Evolutionary conservation across 1,140 invertebrate genomes (phyloP).

Genomic region (Lutraria rhynchaena): DNA sequence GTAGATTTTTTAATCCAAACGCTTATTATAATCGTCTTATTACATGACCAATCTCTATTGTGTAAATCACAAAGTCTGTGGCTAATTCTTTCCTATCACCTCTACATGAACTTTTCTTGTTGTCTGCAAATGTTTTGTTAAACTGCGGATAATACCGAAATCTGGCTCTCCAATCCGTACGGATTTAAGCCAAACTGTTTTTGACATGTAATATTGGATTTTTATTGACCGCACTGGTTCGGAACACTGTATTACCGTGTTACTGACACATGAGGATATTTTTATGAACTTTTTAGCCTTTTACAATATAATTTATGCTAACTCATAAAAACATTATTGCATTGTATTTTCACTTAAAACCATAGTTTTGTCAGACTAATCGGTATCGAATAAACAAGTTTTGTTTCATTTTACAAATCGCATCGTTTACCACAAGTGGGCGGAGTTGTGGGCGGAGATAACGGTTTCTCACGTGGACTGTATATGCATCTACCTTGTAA

Average conservation of each 20-base stretch:
- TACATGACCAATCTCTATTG: not conserved
- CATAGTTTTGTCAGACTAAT: too few species aligned
- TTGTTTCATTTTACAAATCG: too few species aligned
- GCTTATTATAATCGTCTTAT: slow-evolving; percentile 1
- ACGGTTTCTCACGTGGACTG: slow-evolving; percentile 15
- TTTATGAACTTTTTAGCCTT: too few species aligned
- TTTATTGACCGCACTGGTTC: too few species aligned
- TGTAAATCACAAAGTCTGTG: slow-evolving; percentile 6
- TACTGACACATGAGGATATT: too few species aligned
- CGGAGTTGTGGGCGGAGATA: slow-evolving; percentile 19
- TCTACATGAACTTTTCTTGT: slow-evolving; percentile 4
- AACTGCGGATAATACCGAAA: not conserved
- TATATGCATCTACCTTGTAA: not conserved
- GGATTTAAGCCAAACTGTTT: not conserved
- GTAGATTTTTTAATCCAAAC: too few species aligned
- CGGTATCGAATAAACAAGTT: too few species aligned
- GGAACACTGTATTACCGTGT: too few species aligned
- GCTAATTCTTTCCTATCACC: not conserved
- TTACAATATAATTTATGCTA: too few species aligned
- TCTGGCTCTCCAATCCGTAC: not conserved
- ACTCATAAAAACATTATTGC: too few species aligned
- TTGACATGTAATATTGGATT: too few species aligned
- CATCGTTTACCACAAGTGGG: not conserved
- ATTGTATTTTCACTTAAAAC: too few species aligned
- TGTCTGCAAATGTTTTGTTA: not conserved